phyloP scores from a whole-genome alignment of 2,797 vertebrate genomes.

The Anabacerthia variegaticeps region DNA sequence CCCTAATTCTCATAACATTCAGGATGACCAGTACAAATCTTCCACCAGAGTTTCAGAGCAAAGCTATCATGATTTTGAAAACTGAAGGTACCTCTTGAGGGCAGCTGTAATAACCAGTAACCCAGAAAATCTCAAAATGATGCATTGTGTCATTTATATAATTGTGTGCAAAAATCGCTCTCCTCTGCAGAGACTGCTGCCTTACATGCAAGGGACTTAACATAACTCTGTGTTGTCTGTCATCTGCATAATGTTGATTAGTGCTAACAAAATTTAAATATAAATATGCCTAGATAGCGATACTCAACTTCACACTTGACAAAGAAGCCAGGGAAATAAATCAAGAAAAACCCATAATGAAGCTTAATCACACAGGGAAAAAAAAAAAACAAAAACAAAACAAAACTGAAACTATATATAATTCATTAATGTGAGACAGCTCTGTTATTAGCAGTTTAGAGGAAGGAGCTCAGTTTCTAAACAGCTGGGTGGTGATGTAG shows the following conservation, averaged over 20 bases:
- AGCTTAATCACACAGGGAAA: slow-evolving; percentile 42
- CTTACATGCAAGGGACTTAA: background rate
- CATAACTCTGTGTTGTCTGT: slow-evolving; percentile 9
- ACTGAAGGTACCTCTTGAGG: background rate
- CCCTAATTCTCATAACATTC: background rate
- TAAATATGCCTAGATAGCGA: background rate
- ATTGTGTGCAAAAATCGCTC: background rate
- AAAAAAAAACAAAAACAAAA: background rate
- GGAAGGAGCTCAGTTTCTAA: slow-evolving; percentile 30
- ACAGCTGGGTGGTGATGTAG: slow-evolving; percentile 27
- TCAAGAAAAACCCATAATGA: slow-evolving; percentile 41
- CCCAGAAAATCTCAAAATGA: background rate
- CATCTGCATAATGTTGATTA: slow-evolving; percentile 41
- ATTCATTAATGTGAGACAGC: slow-evolving; percentile 61
- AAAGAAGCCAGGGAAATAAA: slow-evolving; percentile 41
- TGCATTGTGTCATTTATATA: background rate
- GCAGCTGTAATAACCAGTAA: background rate
- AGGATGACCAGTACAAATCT: background rate
- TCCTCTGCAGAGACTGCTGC: background rate
- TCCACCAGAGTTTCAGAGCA: background rate
- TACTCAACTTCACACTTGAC: slow-evolving; percentile 44
- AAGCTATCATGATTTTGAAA: background rate
- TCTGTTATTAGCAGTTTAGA: slow-evolving; percentile 50
- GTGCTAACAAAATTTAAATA: slow-evolving; percentile 30
- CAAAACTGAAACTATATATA: slow-evolving; percentile 22